Evolutionary conservation across 2,797 vertebrate species (phyloP), one percentile per base, ranked within the genome.

Genomic region (Enteromius anoplus): DNA sequence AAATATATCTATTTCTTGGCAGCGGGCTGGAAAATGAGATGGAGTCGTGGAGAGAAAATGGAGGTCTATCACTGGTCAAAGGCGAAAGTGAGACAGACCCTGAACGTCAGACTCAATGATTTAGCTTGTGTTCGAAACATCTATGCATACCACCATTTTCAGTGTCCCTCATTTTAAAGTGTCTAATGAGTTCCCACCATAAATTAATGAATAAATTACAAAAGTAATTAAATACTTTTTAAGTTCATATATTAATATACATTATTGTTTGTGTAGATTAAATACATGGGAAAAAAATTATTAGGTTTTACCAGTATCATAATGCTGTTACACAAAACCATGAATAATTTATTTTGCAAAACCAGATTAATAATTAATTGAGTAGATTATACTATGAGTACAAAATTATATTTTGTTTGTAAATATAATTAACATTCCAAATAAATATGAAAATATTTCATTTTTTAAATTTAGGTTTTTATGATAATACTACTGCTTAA

Each of bases 91-190:
- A 87, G 90, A 90, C 91, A 90, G 90, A 91, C 89, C 91, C 89
- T 86, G 84, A 14, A 86, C 88, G 87, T 92, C 90, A 91, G 85
- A 78, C 79, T 26, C 81, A 29, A 72, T 93, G 92, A 93, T 93
- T 94, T 93, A 91, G 85, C 85, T 89, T 78, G 81, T 88, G 81
- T 89, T 90, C 88, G 51, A 92, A 90, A 90, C 91, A 91, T 93
- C 91, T 92, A 76, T 12, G 32, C 73, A 72, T 88, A 84, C 84
- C 83, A 49, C 64, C 42, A 71, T 81, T 84, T 78, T 87, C 49
- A 81, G n/a, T 23, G 79, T 23, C 80, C 81, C 86, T 85, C 87
- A 80, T 87, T 15, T 49, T n/a, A 34, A 7, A 42, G 14, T 23
- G 32, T 55, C 51, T 15, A 4, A 23, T 15, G 49, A n/a, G 12